Percentiles rank a stretch among this genome's conserved stretches.
These are phyloP conservation scores for Muraenolepis orangiensis DNA, from an alignment of 2,797 vertebrate species.

Conservation along the genomic window DNA sequence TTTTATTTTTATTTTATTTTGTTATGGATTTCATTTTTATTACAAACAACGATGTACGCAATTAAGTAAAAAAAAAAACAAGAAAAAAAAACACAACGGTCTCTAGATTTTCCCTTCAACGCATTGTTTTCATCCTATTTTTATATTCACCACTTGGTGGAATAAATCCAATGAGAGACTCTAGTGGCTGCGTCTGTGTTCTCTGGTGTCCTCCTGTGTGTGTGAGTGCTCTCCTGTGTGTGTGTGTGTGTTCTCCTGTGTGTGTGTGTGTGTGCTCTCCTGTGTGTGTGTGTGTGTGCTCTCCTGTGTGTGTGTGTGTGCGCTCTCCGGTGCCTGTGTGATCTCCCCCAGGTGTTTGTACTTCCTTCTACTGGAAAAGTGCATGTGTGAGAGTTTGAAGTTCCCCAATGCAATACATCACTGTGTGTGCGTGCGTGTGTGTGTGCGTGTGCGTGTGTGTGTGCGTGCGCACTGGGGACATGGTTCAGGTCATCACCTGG, in stretches of 20 bases:
- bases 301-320: slow-evolving; percentile 21
- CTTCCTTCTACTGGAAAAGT: slow-evolving; percentile 26
- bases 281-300: no score
- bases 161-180: slow-evolving; percentile 76
- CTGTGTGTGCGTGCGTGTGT: slow-evolving; percentile 13
- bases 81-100: slow-evolving; percentile 41
- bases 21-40: slow-evolving; percentile 59
- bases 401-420: slow-evolving; percentile 33
- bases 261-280: slow-evolving; percentile 28
- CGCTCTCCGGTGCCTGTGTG: no score
- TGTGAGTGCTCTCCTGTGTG: slow-evolving; percentile 21
- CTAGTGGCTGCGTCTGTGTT: slow-evolving; percentile 22
- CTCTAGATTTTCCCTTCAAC: slow-evolving; percentile 79
- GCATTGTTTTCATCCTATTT: slow-evolving; percentile 82
- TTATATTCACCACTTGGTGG: slow-evolving; percentile 78
- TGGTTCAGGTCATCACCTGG: slow-evolving; percentile 75
- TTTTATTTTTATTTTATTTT: slow-evolving; percentile 73
- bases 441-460: slow-evolving; percentile 17
- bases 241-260: slow-evolving; percentile 32
- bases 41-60: slow-evolving; percentile 68
- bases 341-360: slow-evolving; percentile 14
- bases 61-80: slow-evolving; percentile 74
- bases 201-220: slow-evolving; percentile 26
- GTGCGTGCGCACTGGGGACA: slow-evolving; percentile 41
- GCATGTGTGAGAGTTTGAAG: slow-evolving; percentile 19